phyloP scores from a whole-genome alignment of 1,140 invertebrate species.

The Yoshiicerus persimilis region DNA sequence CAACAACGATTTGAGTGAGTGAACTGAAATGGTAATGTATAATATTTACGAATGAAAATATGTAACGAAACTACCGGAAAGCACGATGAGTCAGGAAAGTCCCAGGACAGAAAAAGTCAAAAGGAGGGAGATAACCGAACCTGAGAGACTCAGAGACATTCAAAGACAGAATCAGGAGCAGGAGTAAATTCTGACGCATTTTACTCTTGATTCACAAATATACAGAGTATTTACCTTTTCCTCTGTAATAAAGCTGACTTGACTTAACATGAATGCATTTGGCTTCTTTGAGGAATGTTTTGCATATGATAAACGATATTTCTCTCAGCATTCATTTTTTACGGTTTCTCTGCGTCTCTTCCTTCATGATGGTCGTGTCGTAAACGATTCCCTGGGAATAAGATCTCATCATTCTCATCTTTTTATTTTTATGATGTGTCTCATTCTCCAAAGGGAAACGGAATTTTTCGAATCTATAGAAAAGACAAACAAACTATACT shows the following conservation, averaged over 20 bases:
- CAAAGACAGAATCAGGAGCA: neutral
- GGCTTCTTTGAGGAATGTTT: neutral
- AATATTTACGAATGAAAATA: no score
- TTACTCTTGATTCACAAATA: neutral
- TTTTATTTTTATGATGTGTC: neutral
- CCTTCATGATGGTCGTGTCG: neutral
- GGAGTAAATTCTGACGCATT: neutral
- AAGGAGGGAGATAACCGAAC: neutral
- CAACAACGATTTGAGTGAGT: no score
- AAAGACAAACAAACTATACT: neutral
- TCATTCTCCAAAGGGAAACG: neutral
- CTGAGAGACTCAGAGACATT: neutral
- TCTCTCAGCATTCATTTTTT: conserved; percentile 16
- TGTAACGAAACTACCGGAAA: no score
- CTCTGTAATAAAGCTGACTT: neutral
- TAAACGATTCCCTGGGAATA: neutral
- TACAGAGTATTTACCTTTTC: neutral
- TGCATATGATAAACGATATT: conserved; percentile 22
- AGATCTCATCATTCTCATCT: neutral
- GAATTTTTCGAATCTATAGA: neutral
- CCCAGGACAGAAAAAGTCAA: no score
- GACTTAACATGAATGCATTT: neutral
- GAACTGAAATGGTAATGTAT: no score
- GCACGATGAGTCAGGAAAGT: no score
- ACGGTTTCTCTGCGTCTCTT: neutral